A percentile compares a stretch with the other conserved stretches of the same genome.
Conservation (phyloP, 2,888 invertebrate species). For the Stenichneumon culpator region DNA sequence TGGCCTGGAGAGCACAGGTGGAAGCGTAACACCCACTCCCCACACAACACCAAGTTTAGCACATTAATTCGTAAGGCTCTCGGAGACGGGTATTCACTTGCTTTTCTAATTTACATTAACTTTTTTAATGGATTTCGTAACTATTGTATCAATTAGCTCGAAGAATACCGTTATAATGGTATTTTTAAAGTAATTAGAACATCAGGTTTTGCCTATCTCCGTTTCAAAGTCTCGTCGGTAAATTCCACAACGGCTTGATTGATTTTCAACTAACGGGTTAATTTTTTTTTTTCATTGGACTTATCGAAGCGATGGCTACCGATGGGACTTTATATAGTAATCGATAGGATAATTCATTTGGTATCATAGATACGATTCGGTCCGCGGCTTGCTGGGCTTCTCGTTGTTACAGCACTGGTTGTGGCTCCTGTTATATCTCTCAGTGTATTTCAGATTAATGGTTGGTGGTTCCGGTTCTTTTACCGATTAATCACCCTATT, state of each 20-base stretch:
- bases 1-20: constrained; percentile 80
- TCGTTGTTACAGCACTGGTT: constrained; percentile 83
- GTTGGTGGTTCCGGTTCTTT: constrained; percentile 78
- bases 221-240: constrained; percentile 50
- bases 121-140: not conserved
- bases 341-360: constrained; percentile 54
- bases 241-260: not conserved
- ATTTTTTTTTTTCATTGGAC: constrained; percentile 7
- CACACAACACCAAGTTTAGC: constrained; percentile 68
- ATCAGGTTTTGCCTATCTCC: constrained; percentile 39
- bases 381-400: constrained; percentile 81
- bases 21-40: constrained; percentile 74
- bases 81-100: constrained; percentile 46
- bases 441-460: constrained; percentile 82
- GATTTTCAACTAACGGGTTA: not conserved
- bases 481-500: constrained; percentile 55
- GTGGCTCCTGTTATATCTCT: constrained; percentile 79
- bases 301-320: constrained; percentile 24
- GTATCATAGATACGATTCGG: constrained; percentile 59
- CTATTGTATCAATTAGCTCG: not conserved
- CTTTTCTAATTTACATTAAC: constrained; percentile 7
- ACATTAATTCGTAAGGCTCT: constrained; percentile 47
- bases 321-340: constrained; percentile 50
- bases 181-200: constrained; percentile 11
- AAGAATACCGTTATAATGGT: not conserved